phyloP scores from a whole-genome alignment of 2,113 vertebrate species.

The Deroptyus accipitrinus region DNA sequence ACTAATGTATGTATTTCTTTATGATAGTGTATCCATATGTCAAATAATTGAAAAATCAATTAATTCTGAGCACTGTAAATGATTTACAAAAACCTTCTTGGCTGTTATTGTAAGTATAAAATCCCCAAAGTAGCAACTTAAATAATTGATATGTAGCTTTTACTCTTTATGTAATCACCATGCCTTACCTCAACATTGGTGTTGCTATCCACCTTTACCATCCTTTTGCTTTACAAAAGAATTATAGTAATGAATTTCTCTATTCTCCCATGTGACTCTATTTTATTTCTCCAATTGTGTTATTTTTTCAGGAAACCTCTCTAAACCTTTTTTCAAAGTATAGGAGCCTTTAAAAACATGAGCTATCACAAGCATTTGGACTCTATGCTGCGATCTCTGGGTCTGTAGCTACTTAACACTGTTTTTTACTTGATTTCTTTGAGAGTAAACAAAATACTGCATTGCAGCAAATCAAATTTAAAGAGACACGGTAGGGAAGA shows the following conservation, averaged over 20 bases:
- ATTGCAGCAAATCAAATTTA: constrained; percentile 65
- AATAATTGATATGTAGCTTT: not conserved
- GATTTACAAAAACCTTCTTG: not conserved
- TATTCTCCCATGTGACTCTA: not conserved
- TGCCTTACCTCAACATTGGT: not conserved
- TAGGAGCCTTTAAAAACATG: not conserved
- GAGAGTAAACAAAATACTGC: constrained; percentile 64
- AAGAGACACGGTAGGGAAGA: constrained; percentile 37
- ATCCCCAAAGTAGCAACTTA: not conserved
- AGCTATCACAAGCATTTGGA: not conserved
- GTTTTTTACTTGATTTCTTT: constrained; percentile 47
- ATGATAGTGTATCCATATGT: not conserved
- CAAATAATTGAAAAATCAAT: not conserved
- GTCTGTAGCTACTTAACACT: constrained; percentile 14
- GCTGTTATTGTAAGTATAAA: not conserved
- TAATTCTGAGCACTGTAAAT: not conserved
- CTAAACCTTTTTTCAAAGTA: not conserved
- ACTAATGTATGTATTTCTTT: not conserved
- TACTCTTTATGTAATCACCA: not conserved
- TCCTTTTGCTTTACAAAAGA: not conserved
- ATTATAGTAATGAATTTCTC: not conserved
- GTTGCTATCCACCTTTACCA: not conserved
- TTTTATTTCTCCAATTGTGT: not conserved
- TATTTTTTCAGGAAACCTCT: not conserved
- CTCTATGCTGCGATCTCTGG: constrained; percentile 20